Base-by-base conservation (phyloP, 2,888 invertebrate genomes). In the Nymphalis urticae region DNA sequence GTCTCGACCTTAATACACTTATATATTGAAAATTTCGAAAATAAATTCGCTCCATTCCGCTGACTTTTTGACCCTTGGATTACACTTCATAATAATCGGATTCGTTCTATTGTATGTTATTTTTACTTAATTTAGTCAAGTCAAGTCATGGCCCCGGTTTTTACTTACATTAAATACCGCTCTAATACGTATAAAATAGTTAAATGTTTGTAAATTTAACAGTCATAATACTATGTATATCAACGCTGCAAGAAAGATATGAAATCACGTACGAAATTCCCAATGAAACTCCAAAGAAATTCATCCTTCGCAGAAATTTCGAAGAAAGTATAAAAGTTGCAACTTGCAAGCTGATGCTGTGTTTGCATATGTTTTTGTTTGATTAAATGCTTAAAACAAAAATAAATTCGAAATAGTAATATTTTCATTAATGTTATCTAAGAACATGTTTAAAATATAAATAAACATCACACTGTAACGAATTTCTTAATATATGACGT, bases 401-500 rank as follows among this genome's bases (percentile, higher is more conserved):
- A 42, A 13, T 13, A 13, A 13, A 13, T 42, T 42, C 4, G 4
- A 13, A 42, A 42, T 42, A 32, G 27, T 32, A 42, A 13, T 4
- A 42, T 42, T 13, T n/a, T 42, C 36, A 10, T 42, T 42, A 13
- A 42, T 42, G 4, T 10, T 13, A 10, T 42, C 42, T 42, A 42
- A 42, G 13, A 13, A 13, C 0, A 10, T 42, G 42, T 42, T 42
- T 42, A 24, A n/a, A 16, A 66, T 60, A 42, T 56, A 54, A 48
- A 27, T 36, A 32, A 48, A 48, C 58, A 64, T 17, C 17, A 24
- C 27, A 48, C 48, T 1, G 10, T 58, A 64, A 48, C 59, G 56
- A 59, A 16, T 36, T 58, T 64, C 58, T 50, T 50, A 50, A 17
- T 42, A 58, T 19, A 21, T 65, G 64, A 65, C 58, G 66, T 66